Percentiles rank a stretch among this genome's conserved stretches.
These are phyloP conservation scores for Pangasius krempfi DNA, from an alignment of 2,797 vertebrate genomes.

Conservation along the genomic window DNA sequence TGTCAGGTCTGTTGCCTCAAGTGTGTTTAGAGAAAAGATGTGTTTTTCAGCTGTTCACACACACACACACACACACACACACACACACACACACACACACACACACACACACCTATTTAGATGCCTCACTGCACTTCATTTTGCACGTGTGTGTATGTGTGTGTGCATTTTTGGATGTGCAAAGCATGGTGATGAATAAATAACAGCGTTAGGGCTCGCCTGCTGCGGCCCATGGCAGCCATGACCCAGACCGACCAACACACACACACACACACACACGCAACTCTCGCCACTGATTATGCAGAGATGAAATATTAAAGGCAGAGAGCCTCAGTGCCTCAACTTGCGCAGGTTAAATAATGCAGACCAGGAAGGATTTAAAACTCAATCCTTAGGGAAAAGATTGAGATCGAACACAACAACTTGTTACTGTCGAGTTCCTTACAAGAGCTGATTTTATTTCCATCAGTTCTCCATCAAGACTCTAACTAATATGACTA, in stretches of 20 bases:
- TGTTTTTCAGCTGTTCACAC: conserved; percentile 28
- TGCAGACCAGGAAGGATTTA: conserved; percentile 38
- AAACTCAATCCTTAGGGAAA: not conserved
- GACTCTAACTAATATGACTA: not conserved
- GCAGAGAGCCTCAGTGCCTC: conserved; percentile 18
- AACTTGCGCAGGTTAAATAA: conserved; percentile 49
- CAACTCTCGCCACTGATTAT: conserved; percentile 43
- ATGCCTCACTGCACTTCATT: conserved; percentile 22
- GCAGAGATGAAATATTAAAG: conserved; percentile 54
- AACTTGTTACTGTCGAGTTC: not conserved
- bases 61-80: not conserved
- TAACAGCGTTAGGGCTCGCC: conserved; percentile 31
- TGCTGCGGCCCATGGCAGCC: conserved; percentile 38
- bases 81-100: conserved; percentile 9
- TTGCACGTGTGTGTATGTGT: conserved; percentile 14
- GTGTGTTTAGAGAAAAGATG: conserved; percentile 24
- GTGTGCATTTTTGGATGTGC: conserved; percentile 16
- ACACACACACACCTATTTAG: conserved; percentile 22
- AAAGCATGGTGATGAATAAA: conserved; percentile 43
- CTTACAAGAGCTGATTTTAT: not conserved
- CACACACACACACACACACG: not conserved
- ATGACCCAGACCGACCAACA: conserved; percentile 36
- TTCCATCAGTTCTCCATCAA: not conserved
- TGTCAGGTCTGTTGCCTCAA: conserved; percentile 7
- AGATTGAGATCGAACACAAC: conserved; percentile 6